These are phyloP conservation scores for Trialeurodes vaporariorum DNA, from an alignment of 1,140 invertebrate species.

Conservation along the genomic window DNA sequence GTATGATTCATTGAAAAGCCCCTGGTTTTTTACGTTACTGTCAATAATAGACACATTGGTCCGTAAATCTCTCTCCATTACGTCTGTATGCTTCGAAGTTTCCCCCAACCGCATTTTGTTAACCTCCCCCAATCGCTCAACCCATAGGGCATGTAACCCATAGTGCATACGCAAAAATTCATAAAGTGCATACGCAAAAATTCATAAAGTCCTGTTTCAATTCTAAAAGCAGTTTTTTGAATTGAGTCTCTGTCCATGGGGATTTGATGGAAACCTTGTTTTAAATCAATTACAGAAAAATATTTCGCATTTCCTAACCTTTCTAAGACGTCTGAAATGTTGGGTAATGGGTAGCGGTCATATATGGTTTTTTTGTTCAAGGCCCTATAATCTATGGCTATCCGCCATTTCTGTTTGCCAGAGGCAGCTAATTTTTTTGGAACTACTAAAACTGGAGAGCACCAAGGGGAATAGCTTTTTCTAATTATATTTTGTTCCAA, in stretches of 20 bases:
- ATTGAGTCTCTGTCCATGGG: constrained; percentile 28
- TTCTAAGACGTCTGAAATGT: constrained; percentile 28
- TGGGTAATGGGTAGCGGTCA: constrained; percentile 34
- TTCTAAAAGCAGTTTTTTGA: constrained; percentile 32
- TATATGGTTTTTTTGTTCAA: not conserved
- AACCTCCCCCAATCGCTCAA: too few species aligned
- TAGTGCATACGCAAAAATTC: too few species aligned
- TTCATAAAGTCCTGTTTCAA: constrained; percentile 29
- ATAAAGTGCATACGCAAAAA: constrained; percentile 23
- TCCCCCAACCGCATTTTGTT: too few species aligned
- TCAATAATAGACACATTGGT: too few species aligned
- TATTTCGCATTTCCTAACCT: constrained; percentile 29
- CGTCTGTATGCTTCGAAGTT: too few species aligned
- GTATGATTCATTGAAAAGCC: too few species aligned
- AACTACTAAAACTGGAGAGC: constrained; percentile 28
- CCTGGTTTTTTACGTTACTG: too few species aligned
- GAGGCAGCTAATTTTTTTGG: not conserved
- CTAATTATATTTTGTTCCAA: constrained; percentile 28
- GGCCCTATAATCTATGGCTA: not conserved
- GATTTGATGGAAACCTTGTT: constrained; percentile 38
- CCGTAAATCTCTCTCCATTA: too few species aligned
- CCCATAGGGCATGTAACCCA: too few species aligned
- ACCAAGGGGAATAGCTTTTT: constrained; percentile 34
- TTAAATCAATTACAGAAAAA: constrained; percentile 39
- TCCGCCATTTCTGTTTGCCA: not conserved